Base-by-base conservation (phyloP, 2,797 vertebrate species). In the Chaunax sp. region DNA sequence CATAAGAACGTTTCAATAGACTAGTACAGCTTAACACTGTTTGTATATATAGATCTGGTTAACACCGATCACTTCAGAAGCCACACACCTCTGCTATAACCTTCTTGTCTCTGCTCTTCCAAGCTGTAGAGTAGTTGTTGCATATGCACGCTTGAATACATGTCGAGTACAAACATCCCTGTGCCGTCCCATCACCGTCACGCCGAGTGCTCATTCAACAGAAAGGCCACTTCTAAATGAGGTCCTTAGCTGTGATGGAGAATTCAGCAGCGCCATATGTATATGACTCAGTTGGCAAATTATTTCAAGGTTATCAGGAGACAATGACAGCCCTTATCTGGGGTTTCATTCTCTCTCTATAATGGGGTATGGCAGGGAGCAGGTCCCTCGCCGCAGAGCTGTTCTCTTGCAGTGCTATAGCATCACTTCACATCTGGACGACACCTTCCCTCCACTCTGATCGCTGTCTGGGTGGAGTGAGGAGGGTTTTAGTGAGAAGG, bases 391-490 rank as follows among this genome's bases (percentile, higher is more conserved):
- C 76, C 4, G 45, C 57, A 71, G 51, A 71, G 49, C 61, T 55
- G 57, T 38, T 69, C 61, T 70, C 35, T 64, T 22, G 15, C 28
- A 58, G 46, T 57, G 67, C 75, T 56, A 47, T 69, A 77, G 64
- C 83, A 81, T 88, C 75, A 65, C 82, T 76, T 77, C 62, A 69
- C 75, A 81, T 89, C 75, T 84, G 81, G 72, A 78, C 75, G 53
- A 64, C 40, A 53, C 72, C 67, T 75, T 65, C 57, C 28, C 50
- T 72, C 20, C 67, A 25, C 53, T 61, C 25, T 40, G 18, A 61
- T 50, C 64, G 14, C 20, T n/a, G 41, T 57, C 38, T 64, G 58
- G 43, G 26, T 4, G 18, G 23, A 7, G 57, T 0, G 6, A 28
- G 55, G 54, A 55, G 6, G 11, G 10, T 23, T 50, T 75, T 38